Percentiles rank a stretch among this genome's conserved stretches.
These are phyloP conservation scores for Girardinus metallicus DNA, from an alignment of 2,797 vertebrate species.

Conservation along the genomic window DNA sequence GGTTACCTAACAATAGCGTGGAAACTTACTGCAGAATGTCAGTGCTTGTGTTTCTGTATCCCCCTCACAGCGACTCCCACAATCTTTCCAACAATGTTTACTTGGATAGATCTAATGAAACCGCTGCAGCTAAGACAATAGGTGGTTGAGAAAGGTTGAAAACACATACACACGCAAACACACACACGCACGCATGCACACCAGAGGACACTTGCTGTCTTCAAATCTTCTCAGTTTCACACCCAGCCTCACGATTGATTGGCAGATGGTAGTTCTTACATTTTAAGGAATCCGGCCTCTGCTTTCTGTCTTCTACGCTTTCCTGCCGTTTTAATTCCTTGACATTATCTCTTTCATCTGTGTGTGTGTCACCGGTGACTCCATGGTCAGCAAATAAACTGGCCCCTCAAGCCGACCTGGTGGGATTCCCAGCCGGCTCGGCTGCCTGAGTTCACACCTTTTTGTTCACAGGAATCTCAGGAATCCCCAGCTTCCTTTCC, in stretches of 20 bases:
- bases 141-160: slow-evolving; percentile 9
- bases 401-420: slow-evolving; percentile 44
- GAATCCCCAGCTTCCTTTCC: slow-evolving; percentile 79
- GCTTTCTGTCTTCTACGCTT: neutral
- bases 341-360: slow-evolving; percentile 34
- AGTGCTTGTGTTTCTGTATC: slow-evolving; percentile 6
- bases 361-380: slow-evolving; percentile 40
- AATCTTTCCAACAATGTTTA: slow-evolving; percentile 8
- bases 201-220: slow-evolving; percentile 14
- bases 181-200: neutral
- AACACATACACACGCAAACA: neutral
- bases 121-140: slow-evolving; percentile 3
- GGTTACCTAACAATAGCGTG: slow-evolving; percentile 3
- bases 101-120: slow-evolving; percentile 18
- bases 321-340: slow-evolving; percentile 35
- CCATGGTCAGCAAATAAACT: slow-evolving; percentile 57
- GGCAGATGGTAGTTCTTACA: neutral
- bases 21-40: slow-evolving; percentile 20
- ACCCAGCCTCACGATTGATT: neutral
- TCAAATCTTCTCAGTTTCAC: slow-evolving; percentile 7
- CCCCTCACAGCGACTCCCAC: neutral
- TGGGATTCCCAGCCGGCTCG: slow-evolving; percentile 66
- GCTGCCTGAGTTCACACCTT: slow-evolving; percentile 79
- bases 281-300: neutral
- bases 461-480: slow-evolving; percentile 79